phyloP scores from a whole-genome alignment of 2,888 invertebrate genomes.

The Sinodicranocentrus sp. region DNA sequence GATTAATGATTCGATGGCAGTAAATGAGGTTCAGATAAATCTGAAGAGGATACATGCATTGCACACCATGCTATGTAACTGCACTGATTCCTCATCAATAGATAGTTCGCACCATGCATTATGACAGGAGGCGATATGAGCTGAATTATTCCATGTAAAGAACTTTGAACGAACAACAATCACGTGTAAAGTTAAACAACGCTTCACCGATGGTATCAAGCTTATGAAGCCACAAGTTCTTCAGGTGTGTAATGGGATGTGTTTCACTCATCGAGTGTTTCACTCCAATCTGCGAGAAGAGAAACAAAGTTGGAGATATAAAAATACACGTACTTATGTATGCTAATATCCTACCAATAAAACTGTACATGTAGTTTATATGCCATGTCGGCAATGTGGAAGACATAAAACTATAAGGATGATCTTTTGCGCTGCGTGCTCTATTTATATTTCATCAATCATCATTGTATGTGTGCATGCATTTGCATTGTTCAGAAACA shows the following conservation, averaged over 20 bases:
- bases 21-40: constrained; percentile 26
- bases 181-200: constrained; percentile 44
- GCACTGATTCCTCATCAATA: constrained; percentile 42
- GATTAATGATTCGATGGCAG: neutral
- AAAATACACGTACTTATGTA: too few relatives aligned
- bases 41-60: constrained; percentile 44
- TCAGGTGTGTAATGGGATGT: neutral
- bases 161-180: constrained; percentile 55
- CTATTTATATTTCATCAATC: too few relatives aligned
- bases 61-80: neutral
- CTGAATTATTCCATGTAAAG: too few relatives aligned
- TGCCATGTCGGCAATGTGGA: too few relatives aligned
- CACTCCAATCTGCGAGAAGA: neutral
- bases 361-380: too few relatives aligned
- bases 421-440: too few relatives aligned
- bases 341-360: too few relatives aligned
- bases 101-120: neutral
- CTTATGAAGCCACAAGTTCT: neutral
- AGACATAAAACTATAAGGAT: too few relatives aligned
- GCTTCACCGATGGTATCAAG: neutral
- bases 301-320: neutral
- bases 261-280: too few relatives aligned
- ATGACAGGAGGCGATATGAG: too few relatives aligned
- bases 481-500: too few relatives aligned
- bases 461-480: too few relatives aligned